Evolutionary conservation across 2,888 invertebrate species (phyloP), one percentile per base, ranked within the genome.

Genomic region (Hoplodrina ambigua): DNA sequence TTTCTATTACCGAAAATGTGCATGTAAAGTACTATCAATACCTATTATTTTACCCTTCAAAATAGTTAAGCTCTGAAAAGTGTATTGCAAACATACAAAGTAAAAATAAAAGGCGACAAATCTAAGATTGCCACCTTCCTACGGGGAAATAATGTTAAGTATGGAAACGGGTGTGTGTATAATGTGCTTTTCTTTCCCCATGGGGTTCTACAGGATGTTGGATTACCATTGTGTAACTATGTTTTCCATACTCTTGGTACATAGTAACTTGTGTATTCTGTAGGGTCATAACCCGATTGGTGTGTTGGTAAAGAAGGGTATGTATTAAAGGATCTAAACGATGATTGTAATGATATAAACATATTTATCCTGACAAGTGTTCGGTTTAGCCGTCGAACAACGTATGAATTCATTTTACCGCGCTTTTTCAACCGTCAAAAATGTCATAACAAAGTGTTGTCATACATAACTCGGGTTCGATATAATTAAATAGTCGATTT

Each of bases 21-120:
- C 13, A 53, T 41, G 19, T 53, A 7, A 11, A n/a, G 17, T 15
- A 17, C 46, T 17, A 20, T 17, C 11, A 10, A 57, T 53, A 63
- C 10, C 37, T 65, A 20, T 20, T 55, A 67, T 61, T 37, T 58
- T 54, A 25, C 52, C 37, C 37, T 53, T 59, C 33, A 46, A 64
- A 69, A 69, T 53, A 69, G 17, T 15, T 15, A 64, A 62, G 56
- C 52, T 55, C 6, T 15, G 44, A 53, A 41, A 61, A 72, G 57
- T 59, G 64, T 70, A 61, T 33, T 11, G 61, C 60, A 70, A 72
- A 72, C 56, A 70, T 30, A 46, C 19, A 61, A 25, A 11, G 56
- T 65, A 52, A 66, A 74, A 71, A 71, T 71, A 71, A 71, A 59
- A 71, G 62, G 72, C 66, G 72, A 67, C 66, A 60, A 67, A 71